Conservation (phyloP, 2,113 vertebrate species). For the Eulemur rufifrons region DNA sequence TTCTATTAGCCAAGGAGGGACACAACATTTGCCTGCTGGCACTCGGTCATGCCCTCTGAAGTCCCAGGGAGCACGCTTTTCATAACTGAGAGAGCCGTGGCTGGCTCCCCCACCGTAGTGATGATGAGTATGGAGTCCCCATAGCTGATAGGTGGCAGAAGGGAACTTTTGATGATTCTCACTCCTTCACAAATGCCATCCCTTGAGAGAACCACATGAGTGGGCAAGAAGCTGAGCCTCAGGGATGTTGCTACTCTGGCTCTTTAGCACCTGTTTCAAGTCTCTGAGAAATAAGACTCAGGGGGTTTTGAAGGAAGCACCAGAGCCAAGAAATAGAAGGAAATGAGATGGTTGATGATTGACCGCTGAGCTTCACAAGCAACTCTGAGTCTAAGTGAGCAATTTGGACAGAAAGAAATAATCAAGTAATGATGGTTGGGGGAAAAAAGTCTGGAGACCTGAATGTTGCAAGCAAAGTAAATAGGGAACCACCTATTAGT, state of each 20-base stretch:
- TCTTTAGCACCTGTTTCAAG: background rate
- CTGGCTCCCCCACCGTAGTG: background rate
- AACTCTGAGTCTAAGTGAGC: background rate
- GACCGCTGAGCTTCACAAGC: background rate
- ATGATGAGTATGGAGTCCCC: background rate
- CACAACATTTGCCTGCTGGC: background rate
- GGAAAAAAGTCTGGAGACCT: background rate
- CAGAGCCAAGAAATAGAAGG: background rate
- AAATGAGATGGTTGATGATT: background rate
- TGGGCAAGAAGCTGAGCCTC: background rate
- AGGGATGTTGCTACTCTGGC: fast-evolving
- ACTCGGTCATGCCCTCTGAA: background rate
- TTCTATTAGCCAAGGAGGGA: background rate
- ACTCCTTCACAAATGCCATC: background rate
- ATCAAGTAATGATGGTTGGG: background rate
- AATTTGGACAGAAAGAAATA: background rate
- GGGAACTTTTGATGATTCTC: background rate
- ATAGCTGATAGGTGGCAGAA: background rate
- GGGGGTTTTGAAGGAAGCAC: no score
- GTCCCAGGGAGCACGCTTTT: background rate
- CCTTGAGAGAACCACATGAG: background rate
- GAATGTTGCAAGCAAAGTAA: background rate
- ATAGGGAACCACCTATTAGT: background rate
- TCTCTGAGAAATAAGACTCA: background rate
- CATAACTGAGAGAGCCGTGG: background rate